Evolutionary conservation across 2,797 vertebrate species (phyloP), one percentile per base, ranked within the genome.

Genomic region (Karalla daura): DNA sequence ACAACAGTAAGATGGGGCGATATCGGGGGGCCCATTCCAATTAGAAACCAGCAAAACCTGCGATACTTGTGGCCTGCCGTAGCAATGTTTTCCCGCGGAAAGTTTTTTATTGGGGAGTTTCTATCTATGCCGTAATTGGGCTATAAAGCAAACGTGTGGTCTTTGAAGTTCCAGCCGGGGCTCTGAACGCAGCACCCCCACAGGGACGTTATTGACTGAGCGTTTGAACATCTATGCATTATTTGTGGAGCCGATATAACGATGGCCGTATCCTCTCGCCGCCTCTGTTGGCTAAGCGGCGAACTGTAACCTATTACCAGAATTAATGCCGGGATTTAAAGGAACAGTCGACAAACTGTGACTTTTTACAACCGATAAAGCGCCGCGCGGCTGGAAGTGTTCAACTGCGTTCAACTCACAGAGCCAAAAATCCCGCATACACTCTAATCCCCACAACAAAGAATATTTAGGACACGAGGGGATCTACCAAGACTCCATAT

Each of bases 221-320:
- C n/a, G 35, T 76, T 77, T 76, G 63, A 83, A 78, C 70, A 33
- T 52, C 27, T 37, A 55, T 72, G 76, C 58, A 67, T 80, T 74
- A 82, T 83, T 79, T 80, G 80, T 66, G 67, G 67, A 76, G 52
- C 59, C 61, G 65, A 75, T 61, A 59, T 61, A 70, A 75, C 67
- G 71, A 73, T 67, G 55, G 50, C 54, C 0, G 68, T 10, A 14
- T 18, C 63, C 63, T 70, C 44, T 40, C 17, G 32, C 18, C 50
- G 37, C 58, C 68, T 75, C 53, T 41, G 12, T 45, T 17, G 63
- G 53, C 63, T 63, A 46, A 75, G 54, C 67, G 50, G 9, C 33
- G 27, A 68, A 60, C 47, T 75, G 23, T 7, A 39, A 45, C 51
- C 75, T 39, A 74, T 83, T 77, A 81, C 20, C 40, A 44, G 53